Evolutionary conservation across 2,797 vertebrate species (phyloP), one percentile per base, ranked within the genome.

Genomic region (Emydoidea blandingii): DNA sequence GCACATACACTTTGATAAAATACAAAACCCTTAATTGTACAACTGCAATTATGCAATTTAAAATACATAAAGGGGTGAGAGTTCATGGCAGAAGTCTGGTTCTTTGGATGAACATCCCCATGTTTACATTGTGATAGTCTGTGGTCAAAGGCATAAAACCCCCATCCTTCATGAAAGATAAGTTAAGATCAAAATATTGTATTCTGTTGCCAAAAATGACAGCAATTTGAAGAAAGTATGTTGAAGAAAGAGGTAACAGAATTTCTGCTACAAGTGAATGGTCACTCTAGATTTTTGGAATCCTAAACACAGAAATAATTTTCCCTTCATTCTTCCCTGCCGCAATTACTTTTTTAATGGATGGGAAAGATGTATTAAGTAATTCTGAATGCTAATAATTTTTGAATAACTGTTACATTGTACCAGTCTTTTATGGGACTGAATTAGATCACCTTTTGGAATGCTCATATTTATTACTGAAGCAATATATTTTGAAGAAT

Each of bases 361-460:
- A 19, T 68, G 34, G 34, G 8, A 68, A 47, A 44, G 72, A 27
- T 27, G 11, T 29, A 29, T 49, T 41, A 88, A 88, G 44, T 15
- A n/a, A 79, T 56, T 79, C 65, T 59, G 57, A 59, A 59, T 59
- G 25, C 54, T 83, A 52, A 19, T 54, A 37, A 44, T 79, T 57
- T 85, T 80, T 54, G 37, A 79, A 85, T 76, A 90, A 84, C n/a
- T 41, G 4, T 65, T 65, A 79, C 62, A 52, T 59, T n/a, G 8
- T 65, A 56, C 27, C 18, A 25, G 74, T 68, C 57, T 79, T 85
- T 29, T 92, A 95, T 65, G 81, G 92, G 83, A 95, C 95, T 44
- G 49, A 79, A 97, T 96, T 90, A 97, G 93, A 93, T 94, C 93
- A 96, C 95, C 96, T 94, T 95, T 95, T 96, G 96, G 91, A 57